Base-by-base conservation (phyloP, 2,888 invertebrate species). In the Tiliacea aurago region DNA sequence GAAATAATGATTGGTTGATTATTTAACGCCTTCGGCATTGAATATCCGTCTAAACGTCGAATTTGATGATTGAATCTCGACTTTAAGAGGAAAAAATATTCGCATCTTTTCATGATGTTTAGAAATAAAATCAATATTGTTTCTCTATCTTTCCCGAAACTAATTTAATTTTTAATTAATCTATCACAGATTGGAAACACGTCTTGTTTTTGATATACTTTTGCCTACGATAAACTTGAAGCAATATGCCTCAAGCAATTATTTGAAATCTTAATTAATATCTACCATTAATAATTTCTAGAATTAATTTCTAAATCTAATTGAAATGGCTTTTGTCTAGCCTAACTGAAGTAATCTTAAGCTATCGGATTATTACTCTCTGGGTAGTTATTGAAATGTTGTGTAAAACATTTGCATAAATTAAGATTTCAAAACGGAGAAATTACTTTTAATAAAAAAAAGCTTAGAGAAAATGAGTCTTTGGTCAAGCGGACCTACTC, bases 211-310 rank as follows among this genome's bases (percentile, higher is more conserved):
- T 23, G 18, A 49, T 20, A 23, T 43, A 61, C 47, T 9, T 41
- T 47, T 53, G 33, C 23, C 62, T 20, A 18, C 18, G 4, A 41
- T 43, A 10, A 74, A 66, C 33, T 43, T 13, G 43, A 58, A 41
- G 47, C 67, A 74, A 59, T 55, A 62, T 41, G 37, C 58, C 23
- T 55, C 15, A 28, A 78, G 73, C 61, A 23, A 33, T 49, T 53
- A 73, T 62, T 73, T 37, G 55, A 68, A 79, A 79, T 49, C 53
- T 43, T 67, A 78, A 73, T 79, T 49, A 78, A 28, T 28, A 28
- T 28, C 62, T 6, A 33, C 45, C 37, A 33, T 78, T 51, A 65
- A 69, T 80, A 41, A 80, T 73, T 64, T 74, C 56, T 65, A 56
- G 47, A 68, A 61, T 11, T 23, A 70, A 28, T 28, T 28, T 28